These are phyloP conservation scores for Luffia ferchaultella DNA, from an alignment of 2,888 invertebrate species.

Conservation along the genomic window DNA sequence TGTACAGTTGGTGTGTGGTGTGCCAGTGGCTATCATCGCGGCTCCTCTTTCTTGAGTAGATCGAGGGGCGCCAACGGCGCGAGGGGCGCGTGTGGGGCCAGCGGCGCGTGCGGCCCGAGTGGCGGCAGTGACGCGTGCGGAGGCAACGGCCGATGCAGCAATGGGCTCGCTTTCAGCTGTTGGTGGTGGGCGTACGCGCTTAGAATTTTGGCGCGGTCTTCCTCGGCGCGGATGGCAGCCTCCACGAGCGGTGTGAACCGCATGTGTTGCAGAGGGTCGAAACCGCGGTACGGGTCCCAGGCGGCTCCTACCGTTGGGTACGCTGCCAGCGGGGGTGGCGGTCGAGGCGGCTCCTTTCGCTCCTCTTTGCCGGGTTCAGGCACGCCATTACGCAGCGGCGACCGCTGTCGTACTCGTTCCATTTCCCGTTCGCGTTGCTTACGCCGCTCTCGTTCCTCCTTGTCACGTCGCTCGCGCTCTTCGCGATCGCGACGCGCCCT, in stretches of 20 bases:
- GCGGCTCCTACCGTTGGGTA: slow-evolving; percentile 63
- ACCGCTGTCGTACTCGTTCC: slow-evolving; percentile 73
- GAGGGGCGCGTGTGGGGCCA: slow-evolving; percentile 54
- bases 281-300: slow-evolving; percentile 76
- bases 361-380: slow-evolving; percentile 52
- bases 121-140: slow-evolving; percentile 48
- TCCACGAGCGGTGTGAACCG: slow-evolving; percentile 84
- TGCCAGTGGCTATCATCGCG: slow-evolving; percentile 56
- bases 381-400: slow-evolving; percentile 78
- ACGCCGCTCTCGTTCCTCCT: slow-evolving; percentile 60
- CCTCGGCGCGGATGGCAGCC: slow-evolving; percentile 79
- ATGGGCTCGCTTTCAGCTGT: slow-evolving; percentile 50
- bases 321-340: slow-evolving; percentile 54
- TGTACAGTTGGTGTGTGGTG: slow-evolving; percentile 25
- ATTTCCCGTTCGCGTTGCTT: slow-evolving; percentile 65
- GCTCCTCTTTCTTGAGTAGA: slow-evolving; percentile 68
- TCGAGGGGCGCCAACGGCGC: slow-evolving; percentile 45
- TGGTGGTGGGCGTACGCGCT: slow-evolving; percentile 74
- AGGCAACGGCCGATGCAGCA: slow-evolving; percentile 56
- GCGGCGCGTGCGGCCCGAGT: slow-evolving; percentile 34
- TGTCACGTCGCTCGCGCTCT: slow-evolving; percentile 67
- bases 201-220: slow-evolving; percentile 80
- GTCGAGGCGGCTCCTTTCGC: slow-evolving; percentile 61
- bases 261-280: slow-evolving; percentile 73
- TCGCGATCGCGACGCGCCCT: slow-evolving; percentile 61